These are phyloP conservation scores for Phylloscopus whistleri DNA, from an alignment of 2,113 vertebrate genomes.

Conservation along the genomic window DNA sequence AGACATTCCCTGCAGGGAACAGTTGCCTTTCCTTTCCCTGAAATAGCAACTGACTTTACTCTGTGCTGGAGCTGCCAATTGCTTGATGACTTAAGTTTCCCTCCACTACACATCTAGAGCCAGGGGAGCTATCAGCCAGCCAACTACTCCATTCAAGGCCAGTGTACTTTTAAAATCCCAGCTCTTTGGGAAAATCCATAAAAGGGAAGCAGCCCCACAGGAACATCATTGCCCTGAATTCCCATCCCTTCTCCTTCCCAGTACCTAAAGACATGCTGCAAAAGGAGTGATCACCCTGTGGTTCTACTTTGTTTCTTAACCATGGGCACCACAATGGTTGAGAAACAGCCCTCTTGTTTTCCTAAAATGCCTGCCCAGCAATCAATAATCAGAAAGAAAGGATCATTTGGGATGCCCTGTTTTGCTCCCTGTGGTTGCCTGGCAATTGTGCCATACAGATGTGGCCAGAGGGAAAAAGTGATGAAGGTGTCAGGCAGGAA, in stretches of 20 bases:
- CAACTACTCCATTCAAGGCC: not conserved
- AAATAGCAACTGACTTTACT: slow-evolving; percentile 73
- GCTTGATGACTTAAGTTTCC: not conserved
- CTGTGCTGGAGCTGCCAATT: not conserved
- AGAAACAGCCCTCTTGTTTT: not conserved
- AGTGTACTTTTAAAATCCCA: slow-evolving; percentile 37
- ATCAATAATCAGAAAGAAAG: not conserved
- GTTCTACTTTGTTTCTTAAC: not conserved
- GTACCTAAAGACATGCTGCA: not conserved
- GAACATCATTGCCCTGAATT: not conserved
- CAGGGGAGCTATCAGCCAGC: not conserved
- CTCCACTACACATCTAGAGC: not conserved
- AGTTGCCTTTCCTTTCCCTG: slow-evolving; percentile 71
- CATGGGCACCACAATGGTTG: not conserved
- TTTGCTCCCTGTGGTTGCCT: not conserved
- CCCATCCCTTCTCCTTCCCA: not conserved
- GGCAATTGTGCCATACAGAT: not conserved
- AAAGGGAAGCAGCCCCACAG: not conserved
- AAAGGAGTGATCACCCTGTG: not conserved
- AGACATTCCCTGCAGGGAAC: slow-evolving; percentile 61
- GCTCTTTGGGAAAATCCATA: not conserved
- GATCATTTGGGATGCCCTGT: not conserved
- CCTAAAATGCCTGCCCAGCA: not conserved
- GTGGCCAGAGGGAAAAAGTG: not conserved
- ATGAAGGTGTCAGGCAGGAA: not conserved